Conservation (phyloP, 2,113 vertebrate genomes). For the Tyto alba region DNA sequence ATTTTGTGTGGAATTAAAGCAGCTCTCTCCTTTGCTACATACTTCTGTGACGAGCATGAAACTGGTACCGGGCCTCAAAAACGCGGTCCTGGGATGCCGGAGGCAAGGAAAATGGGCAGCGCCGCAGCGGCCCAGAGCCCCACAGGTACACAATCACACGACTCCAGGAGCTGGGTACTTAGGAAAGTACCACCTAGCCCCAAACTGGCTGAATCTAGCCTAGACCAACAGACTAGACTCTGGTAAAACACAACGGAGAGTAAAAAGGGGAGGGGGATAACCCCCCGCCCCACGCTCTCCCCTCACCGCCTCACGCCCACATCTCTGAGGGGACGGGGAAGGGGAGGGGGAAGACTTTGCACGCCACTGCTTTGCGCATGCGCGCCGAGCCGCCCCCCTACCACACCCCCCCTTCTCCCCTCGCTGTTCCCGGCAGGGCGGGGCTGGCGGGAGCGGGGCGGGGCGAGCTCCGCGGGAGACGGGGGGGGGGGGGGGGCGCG, state of each 20-base stretch:
- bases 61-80: not conserved
- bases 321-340: no score
- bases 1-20: rapidly evolving
- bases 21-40: no score
- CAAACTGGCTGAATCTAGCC: rapidly evolving
- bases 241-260: not conserved
- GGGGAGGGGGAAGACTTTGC: no score
- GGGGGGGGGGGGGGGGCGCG: no score
- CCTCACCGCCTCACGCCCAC: not conserved
- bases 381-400: rapidly evolving
- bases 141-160: rapidly evolving
- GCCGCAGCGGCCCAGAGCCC: not conserved
- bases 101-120: rapidly evolving
- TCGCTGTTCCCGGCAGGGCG: not conserved
- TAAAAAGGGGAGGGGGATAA: no score
- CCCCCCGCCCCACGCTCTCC: no score
- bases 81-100: rapidly evolving
- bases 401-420: not conserved
- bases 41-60: not conserved
- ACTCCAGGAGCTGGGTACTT: not conserved
- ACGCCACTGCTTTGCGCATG: rapidly evolving
- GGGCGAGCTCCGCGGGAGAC: not conserved
- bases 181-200: not conserved
- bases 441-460: not conserved
- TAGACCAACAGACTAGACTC: not conserved